phyloP scores from a whole-genome alignment of 1,140 invertebrate species.

The Papilio helenus region DNA sequence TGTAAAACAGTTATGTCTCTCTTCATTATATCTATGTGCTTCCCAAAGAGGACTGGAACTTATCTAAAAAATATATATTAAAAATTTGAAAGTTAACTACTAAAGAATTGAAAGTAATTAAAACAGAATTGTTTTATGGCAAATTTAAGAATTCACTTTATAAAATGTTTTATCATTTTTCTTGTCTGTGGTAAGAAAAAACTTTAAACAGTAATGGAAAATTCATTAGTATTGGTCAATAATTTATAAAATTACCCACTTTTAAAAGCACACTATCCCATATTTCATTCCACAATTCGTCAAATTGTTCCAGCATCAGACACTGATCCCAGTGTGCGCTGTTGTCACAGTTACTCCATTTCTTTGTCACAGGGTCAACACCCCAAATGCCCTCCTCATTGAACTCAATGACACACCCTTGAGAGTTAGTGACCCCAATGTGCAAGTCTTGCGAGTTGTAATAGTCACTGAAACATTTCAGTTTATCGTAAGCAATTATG shows the following conservation, averaged over 20 bases:
- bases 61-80: constrained; percentile 72
- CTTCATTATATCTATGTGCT: constrained; percentile 87
- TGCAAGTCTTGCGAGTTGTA: constrained; percentile 91
- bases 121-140: too few relatives aligned
- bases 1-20: constrained; percentile 90
- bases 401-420: constrained; percentile 89
- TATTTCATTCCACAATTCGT: constrained; percentile 87
- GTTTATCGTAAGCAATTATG: constrained; percentile 42
- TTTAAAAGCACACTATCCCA: constrained; percentile 89
- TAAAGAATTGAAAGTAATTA: too few relatives aligned
- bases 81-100: background rate
- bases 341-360: constrained; percentile 67
- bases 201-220: background rate
- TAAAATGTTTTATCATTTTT: too few relatives aligned
- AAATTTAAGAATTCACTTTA: constrained; percentile 10
- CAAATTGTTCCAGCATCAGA: constrained; percentile 86
- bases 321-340: constrained; percentile 86
- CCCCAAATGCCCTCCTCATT: constrained; percentile 87
- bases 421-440: constrained; percentile 91
- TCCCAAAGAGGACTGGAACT: constrained; percentile 86
- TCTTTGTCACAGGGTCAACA: constrained; percentile 70
- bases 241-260: constrained; percentile 63
- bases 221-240: constrained; percentile 12
- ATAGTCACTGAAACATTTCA: constrained; percentile 86
- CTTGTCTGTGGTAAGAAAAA: too few relatives aligned